Conservation (phyloP, 2,113 vertebrate species). For the Muntiacus reevesi region DNA sequence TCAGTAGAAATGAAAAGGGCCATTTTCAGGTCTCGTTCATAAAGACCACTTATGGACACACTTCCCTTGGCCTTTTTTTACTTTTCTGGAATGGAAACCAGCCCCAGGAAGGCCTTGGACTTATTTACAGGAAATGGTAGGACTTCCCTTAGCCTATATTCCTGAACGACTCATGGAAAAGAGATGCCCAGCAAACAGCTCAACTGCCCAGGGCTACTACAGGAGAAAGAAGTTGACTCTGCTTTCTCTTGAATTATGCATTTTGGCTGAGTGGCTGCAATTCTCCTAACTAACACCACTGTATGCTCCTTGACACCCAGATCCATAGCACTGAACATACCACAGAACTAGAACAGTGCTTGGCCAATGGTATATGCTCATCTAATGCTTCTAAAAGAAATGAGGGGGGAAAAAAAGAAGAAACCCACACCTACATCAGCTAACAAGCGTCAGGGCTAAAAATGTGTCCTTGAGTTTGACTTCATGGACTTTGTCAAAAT, state of each 20-base stretch:
- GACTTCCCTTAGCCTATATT: neutral
- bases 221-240: neutral
- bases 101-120: neutral
- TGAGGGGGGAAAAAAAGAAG: neutral
- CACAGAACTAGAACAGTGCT: neutral
- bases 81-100: neutral
- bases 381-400: neutral
- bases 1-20: neutral
- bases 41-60: neutral
- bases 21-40: neutral
- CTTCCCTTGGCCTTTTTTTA: neutral
- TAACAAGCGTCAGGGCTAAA: conserved; percentile 5
- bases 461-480: conserved; percentile 61
- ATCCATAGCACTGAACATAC: neutral
- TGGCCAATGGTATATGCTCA: conserved; percentile 4
- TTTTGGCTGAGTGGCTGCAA: neutral
- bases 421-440: neutral
- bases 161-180: neutral
- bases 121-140: neutral
- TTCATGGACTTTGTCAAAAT: conserved; percentile 62
- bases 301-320: neutral
- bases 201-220: neutral
- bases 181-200: neutral
- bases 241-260: neutral
- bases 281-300: neutral